Base-by-base conservation (phyloP, 2,797 vertebrate species). In the Brachymystax lenok region DNA sequence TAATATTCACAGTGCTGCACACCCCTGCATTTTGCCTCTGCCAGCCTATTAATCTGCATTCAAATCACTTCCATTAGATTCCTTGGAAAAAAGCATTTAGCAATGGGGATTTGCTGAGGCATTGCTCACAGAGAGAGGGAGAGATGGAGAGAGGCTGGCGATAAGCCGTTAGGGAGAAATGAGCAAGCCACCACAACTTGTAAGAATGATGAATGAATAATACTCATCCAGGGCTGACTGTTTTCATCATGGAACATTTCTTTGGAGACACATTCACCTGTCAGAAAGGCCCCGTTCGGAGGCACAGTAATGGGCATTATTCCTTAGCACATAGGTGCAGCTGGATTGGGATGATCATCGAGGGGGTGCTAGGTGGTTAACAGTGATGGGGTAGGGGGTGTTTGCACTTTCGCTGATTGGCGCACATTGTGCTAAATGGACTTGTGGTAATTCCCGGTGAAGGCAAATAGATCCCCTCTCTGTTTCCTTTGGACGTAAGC, bases 401-500 rank as follows among this genome's bases (percentile, higher is more conserved):
- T 71, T 84, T 84, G 86, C 89, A 88, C 93, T 92, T 95, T 87
- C 88, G 76, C 88, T 83, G 94, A 94, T 94, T 94, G 93, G 89
- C 91, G 88, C 94, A 95, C 94, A 95, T 97, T 96, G 96, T 94
- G 95, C 93, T 97, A 96, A 97, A 98, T 96, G 94, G 95, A 85
- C 94, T 96, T 94, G 94, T 93, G 93, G 93, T 94, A 96, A 96
- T 95, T 94, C 93, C 91, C 90, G 89, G 91, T 91, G 91, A 92
- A 91, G 91, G 92, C 78, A 89, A 90, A 88, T 90, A 93, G 94
- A 95, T 95, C 88, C 91, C 88, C 92, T 90, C 24, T 75, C 75
- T 46, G 40, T 76, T 80, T 71, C 73, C 73, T 81, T 79, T 69
- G 73, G 16, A n/a, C 54, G 13, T 64, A 28, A 51, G 46, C 56